Conservation (phyloP, 2,888 invertebrate genomes). For the Hanleya hanleyi region DNA sequence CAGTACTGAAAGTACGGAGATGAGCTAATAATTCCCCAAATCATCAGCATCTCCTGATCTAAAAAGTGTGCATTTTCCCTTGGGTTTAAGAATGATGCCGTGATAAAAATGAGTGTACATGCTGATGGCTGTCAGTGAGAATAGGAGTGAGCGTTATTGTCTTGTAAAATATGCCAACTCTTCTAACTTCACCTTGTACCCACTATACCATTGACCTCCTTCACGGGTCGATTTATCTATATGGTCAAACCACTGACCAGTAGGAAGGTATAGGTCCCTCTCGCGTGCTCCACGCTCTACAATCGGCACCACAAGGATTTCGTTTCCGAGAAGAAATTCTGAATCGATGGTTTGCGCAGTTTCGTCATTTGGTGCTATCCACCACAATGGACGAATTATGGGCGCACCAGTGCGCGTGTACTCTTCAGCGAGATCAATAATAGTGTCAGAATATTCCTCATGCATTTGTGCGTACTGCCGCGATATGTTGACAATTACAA, state of each 20-base stretch:
- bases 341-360: constrained; percentile 87
- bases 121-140: too few species aligned
- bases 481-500: constrained; percentile 45
- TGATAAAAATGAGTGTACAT: too few species aligned
- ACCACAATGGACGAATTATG: constrained; percentile 92
- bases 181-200: constrained; percentile 46
- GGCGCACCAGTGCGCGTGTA: constrained; percentile 77
- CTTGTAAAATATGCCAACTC: constrained; percentile 26
- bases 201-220: constrained; percentile 47
- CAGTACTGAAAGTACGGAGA: too few species aligned
- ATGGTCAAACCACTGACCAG: constrained; percentile 51
- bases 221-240: constrained; percentile 25
- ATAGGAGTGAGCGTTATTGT: too few species aligned
- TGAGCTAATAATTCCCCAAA: too few species aligned
- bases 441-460: constrained; percentile 45
- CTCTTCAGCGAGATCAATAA: constrained; percentile 55
- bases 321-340: constrained; percentile 68
- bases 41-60: too few species aligned
- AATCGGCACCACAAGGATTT: constrained; percentile 69
- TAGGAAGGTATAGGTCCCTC: constrained; percentile 63
- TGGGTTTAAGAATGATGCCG: too few species aligned
- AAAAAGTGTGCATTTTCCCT: too few species aligned
- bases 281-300: constrained; percentile 56
- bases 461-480: constrained; percentile 52
- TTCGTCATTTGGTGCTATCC: constrained; percentile 88